Evolutionary conservation across 2,797 vertebrate species (phyloP).

Genomic region (Chaunax sp.): DNA sequence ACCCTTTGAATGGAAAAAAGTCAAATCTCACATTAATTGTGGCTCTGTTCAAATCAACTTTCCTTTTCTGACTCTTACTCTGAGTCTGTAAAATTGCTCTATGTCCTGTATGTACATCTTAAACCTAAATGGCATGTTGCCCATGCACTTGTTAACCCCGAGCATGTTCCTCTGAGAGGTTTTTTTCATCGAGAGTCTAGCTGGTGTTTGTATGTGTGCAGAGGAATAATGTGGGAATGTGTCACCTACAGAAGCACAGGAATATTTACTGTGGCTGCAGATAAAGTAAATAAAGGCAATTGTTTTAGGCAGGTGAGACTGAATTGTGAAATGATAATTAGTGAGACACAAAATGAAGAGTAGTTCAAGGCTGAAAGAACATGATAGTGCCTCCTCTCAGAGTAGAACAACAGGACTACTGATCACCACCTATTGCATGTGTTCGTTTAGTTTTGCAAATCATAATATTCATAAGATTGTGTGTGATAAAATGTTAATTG

Average conservation of each 20-base stretch:
- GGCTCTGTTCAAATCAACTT: no score
- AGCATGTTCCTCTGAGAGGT: background rate
- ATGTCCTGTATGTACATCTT: background rate
- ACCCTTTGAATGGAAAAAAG: no score
- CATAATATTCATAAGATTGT: background rate
- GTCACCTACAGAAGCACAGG: background rate
- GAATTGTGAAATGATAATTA: background rate
- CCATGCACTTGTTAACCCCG: background rate
- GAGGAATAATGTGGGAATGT: slow-evolving; percentile 3
- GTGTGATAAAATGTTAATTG: slow-evolving; percentile 8
- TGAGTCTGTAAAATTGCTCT: background rate
- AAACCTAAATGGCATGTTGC: background rate
- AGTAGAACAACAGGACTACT: background rate
- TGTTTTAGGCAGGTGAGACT: slow-evolving; percentile 27
- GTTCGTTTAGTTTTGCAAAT: slow-evolving; percentile 14
- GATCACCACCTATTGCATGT: background rate
- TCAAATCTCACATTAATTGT: no score
- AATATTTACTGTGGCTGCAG: slow-evolving; percentile 4
- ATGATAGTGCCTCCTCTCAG: no score
- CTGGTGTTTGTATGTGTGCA: slow-evolving; percentile 26
- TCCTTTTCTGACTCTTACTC: background rate
- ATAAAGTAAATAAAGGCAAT: background rate
- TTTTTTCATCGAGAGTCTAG: background rate
- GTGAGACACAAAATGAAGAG: background rate
- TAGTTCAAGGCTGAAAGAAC: background rate